Conservation (phyloP, 2,113 vertebrate species). For the Panthera tigris region DNA sequence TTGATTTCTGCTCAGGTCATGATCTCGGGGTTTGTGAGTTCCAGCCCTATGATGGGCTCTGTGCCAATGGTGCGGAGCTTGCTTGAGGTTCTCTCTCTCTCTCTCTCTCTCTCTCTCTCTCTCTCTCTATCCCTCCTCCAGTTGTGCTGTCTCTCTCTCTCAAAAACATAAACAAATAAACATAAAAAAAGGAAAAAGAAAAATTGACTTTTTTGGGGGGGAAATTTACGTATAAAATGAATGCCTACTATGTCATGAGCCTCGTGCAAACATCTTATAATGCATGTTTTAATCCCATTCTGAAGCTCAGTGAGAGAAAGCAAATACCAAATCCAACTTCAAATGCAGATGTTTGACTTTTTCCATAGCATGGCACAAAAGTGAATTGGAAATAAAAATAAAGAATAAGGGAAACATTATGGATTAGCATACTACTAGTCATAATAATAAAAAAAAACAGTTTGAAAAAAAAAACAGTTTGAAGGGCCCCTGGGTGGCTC, state of each 20-base stretch:
- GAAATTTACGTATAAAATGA: neutral
- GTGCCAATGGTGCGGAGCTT: too few relatives aligned
- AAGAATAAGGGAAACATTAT: neutral
- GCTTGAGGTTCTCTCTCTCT: too few relatives aligned
- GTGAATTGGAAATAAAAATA: slow-evolving; percentile 13
- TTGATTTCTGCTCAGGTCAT: too few relatives aligned
- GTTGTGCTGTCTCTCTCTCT: too few relatives aligned
- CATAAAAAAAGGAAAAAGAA: neutral
- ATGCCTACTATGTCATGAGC: neutral
- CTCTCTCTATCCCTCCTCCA: too few relatives aligned
- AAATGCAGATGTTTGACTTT: neutral
- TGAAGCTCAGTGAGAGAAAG: neutral
- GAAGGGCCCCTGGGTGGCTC: too few relatives aligned
- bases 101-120: too few relatives aligned
- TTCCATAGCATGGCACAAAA: neutral
- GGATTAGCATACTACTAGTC: neutral
- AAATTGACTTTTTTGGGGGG: neutral
- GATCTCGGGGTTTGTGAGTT: too few relatives aligned
- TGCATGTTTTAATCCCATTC: neutral
- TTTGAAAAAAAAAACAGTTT: neutral
- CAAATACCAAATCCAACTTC: neutral
- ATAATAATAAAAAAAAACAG: neutral
- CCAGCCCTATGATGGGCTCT: too few relatives aligned
- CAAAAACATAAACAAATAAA: too few relatives aligned
- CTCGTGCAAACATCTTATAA: neutral